phyloP scores from a whole-genome alignment of 2,113 vertebrate species.

The Melanerpes aurifrons region DNA sequence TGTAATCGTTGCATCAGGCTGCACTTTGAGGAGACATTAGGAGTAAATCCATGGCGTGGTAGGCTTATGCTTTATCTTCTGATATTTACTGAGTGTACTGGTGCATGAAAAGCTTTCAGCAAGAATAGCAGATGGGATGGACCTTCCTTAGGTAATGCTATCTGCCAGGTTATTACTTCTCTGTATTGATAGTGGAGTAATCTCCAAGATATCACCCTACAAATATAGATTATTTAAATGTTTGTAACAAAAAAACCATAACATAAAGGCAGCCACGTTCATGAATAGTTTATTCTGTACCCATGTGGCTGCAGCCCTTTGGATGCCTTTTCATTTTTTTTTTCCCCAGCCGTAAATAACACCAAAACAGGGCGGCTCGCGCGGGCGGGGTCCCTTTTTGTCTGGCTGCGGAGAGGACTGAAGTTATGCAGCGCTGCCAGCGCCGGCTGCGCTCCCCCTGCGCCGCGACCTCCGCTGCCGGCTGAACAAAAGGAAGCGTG shows the following conservation, averaged over 20 bases:
- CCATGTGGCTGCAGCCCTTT: slow-evolving; percentile 52
- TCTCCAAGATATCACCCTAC: slow-evolving; percentile 85
- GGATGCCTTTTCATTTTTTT: slow-evolving; percentile 43
- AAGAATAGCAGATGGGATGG: slow-evolving; percentile 88
- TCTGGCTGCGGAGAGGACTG: slow-evolving; percentile 53
- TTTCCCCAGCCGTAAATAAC: slow-evolving; percentile 58
- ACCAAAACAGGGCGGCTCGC: slow-evolving; percentile 47
- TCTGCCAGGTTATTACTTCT: slow-evolving; percentile 89
- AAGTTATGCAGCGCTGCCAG: slow-evolving; percentile 43
- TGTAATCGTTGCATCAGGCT: slow-evolving; percentile 89
- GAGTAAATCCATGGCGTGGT: slow-evolving; percentile 89
- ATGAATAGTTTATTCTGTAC: slow-evolving; percentile 75
- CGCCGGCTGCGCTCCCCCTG: slow-evolving; percentile 46
- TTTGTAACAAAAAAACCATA: slow-evolving; percentile 71
- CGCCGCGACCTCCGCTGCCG: slow-evolving; percentile 63
- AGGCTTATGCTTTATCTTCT: slow-evolving; percentile 90
- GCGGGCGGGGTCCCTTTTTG: background rate
- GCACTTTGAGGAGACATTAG: slow-evolving; percentile 91
- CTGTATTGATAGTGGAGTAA: slow-evolving; percentile 90
- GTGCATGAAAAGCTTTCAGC: slow-evolving; percentile 90
- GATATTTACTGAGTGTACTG: slow-evolving; percentile 92
- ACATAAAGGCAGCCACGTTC: slow-evolving; percentile 61
- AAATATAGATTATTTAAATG: slow-evolving; percentile 89
- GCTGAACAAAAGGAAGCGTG: slow-evolving; percentile 32
- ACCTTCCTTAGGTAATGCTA: slow-evolving; percentile 89